Evolutionary conservation across 2,888 invertebrate species (phyloP), one percentile per base, ranked within the genome.

Genomic region (Lycia hirtaria): DNA sequence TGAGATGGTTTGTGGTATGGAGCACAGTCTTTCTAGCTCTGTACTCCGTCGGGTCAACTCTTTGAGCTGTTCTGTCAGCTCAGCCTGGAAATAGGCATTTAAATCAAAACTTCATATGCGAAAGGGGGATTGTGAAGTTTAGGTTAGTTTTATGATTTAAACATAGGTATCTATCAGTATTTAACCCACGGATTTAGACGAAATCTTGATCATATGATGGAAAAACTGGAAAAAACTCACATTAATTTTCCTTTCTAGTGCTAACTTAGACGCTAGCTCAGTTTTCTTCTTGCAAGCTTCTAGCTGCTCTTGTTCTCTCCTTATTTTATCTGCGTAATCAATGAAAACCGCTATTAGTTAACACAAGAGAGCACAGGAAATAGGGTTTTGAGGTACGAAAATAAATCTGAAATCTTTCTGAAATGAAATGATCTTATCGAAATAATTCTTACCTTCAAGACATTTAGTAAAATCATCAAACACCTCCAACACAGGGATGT

Each of bases 201-300:
- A n/a, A n/a, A n/a, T n/a, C n/a, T n/a, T n/a, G n/a, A n/a, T n/a
- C n/a, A n/a, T n/a, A n/a, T n/a, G n/a, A n/a, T n/a, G n/a, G n/a
- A n/a, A n/a, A 7, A 33, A 33, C 2, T 35, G 1, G 10, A 22
- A 6, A 41, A 26, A 41, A 77, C 85, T 78, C 68, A 89, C 90
- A 41, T 88, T 68, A 43, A 83, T 54, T 49, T 85, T 84, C 19
- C 77, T 65, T 75, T 89, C 88, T 24, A 83, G 80, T 0, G 80
- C 76, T 9, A 87, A 53, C 73, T 85, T 87, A 0, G 68, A 71
- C 48, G 88, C 84, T 9, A 86, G 50, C 64, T 85, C 87, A 4
- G 77, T 81, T 50, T 84, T 84, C 62, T 84, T 84, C 62, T 81
- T 83, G 26, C 77, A 76, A 1, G 78, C 87, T 50, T 84, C 81